Conservation (phyloP, 2,888 invertebrate species). For the Augiades crinisus region DNA sequence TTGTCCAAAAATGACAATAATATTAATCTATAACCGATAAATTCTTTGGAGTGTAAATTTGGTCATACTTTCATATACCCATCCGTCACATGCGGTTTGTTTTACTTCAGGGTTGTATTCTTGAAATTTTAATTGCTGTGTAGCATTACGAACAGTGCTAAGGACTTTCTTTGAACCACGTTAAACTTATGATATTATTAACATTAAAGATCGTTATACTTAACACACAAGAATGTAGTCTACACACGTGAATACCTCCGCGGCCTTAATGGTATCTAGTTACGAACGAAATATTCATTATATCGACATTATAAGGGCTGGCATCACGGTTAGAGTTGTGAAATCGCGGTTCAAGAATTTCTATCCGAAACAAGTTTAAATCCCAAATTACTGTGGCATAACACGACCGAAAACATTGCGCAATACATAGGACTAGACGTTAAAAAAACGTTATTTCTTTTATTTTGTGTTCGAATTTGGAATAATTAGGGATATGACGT, state of each 20-base stretch:
- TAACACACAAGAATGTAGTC: conserved; percentile 11
- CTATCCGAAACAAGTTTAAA: conserved; percentile 14
- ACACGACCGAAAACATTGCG: conserved; percentile 8
- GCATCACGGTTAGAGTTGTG: conserved; percentile 5
- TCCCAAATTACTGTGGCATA: not conserved
- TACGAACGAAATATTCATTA: conserved; percentile 10
- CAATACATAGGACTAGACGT: not conserved
- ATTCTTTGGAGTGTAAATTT: no score
- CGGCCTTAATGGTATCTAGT: conserved; percentile 15
- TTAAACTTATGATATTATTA: no score
- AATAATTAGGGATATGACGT: not conserved
- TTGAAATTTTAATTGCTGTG: no score
- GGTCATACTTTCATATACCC: no score
- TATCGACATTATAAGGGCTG: conserved; percentile 19
- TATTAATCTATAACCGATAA: no score
- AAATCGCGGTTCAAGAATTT: conserved; percentile 1
- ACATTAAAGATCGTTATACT: conserved; percentile 4
- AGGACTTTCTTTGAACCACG: no score
- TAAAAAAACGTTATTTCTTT: not conserved
- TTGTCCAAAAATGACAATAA: no score
- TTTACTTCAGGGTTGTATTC: no score
- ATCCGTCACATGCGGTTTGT: no score
- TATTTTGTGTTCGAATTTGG: not conserved
- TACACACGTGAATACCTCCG: conserved; percentile 11
- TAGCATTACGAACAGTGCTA: no score